phyloP scores from a whole-genome alignment of 1,140 invertebrate species.

The Zaprionus vittiger region DNA sequence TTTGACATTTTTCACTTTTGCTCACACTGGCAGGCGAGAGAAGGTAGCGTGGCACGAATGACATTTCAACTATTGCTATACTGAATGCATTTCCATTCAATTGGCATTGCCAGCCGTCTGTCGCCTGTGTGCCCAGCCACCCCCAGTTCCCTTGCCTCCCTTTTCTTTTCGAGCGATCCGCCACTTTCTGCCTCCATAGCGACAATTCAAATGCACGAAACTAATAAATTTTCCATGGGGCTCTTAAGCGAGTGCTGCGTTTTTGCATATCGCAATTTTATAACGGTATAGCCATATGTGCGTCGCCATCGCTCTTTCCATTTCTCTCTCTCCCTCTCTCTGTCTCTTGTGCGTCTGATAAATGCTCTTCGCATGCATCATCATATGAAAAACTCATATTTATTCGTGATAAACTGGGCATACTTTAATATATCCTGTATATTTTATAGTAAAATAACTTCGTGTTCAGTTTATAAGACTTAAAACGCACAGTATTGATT shows the following conservation, averaged over 20 bases:
- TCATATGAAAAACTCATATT: slow-evolving; percentile 31
- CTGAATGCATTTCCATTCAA: slow-evolving; percentile 21
- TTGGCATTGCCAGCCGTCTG: background rate
- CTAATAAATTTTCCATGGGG: slow-evolving; percentile 61
- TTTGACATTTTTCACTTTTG: background rate
- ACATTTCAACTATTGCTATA: slow-evolving; percentile 26
- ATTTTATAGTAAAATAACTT: background rate
- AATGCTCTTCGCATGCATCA: slow-evolving; percentile 34
- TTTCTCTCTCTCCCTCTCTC: background rate
- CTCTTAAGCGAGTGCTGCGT: slow-evolving; percentile 34
- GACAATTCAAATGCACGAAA: slow-evolving; percentile 26
- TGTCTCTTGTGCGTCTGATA: slow-evolving; percentile 23
- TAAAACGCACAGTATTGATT: background rate
- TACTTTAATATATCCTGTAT: slow-evolving; percentile 28
- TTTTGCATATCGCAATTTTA: slow-evolving; percentile 57
- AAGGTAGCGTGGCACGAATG: background rate
- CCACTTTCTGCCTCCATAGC: background rate
- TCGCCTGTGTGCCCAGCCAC: background rate
- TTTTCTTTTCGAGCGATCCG: background rate
- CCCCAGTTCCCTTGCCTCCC: background rate
- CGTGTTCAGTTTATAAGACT: background rate
- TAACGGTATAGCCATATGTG: slow-evolving; percentile 25
- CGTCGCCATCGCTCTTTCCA: background rate
- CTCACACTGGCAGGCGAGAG: background rate
- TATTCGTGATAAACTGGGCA: slow-evolving; percentile 21